Evolutionary conservation across 2,888 invertebrate species (phyloP), one percentile per base, ranked within the genome.

Genomic region (Leptopilina syphax): DNA sequence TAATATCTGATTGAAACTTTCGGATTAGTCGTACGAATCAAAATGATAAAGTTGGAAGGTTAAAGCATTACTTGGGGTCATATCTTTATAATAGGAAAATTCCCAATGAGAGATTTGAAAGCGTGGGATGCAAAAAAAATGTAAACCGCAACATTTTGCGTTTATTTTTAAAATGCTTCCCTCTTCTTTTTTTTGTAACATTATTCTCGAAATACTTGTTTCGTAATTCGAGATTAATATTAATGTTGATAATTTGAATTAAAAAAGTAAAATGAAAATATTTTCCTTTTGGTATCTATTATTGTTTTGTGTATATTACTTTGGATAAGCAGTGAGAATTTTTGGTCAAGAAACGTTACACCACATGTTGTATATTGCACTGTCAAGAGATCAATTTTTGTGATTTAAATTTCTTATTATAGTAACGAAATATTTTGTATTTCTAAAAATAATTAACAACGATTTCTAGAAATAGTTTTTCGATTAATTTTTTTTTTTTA

Each of bases 21-120:
- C 4, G 41, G 65, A 34, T 54, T 70, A 41, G 57, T 60, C 41
- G 8, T 34, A n/a, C 27, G 57, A 73, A 34, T 57, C 34, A 34
- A 34, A 9, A 18, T 41, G 41, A 73, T 60, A 73, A 41, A 34
- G 34, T 13, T 9, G n/a, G 57, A 73, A 60, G 73, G 57, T 57
- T n/a, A 34, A 34, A 34, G 57, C 34, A 54, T 57, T 73, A 34
- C n/a, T 50, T 57, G 54, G 27, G n/a, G 54, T 70, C 54, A 73
- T 73, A 73, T 73, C 54, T 57, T 57, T 57, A n/a, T 34, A 34
- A 73, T 27, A 41, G 63, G 63, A 63, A 63, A 63, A 63, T 63
- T 24, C 18, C 63, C 63, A 63, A 6, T 6, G 63, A 24, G 63
- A 24, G 9, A 9, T 24, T 63, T 63, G 8, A 63, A 9, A 63